Evolutionary conservation across 2,888 invertebrate species (phyloP), one percentile per base, ranked within the genome.

Genomic region (Malthinus flaveolus): DNA sequence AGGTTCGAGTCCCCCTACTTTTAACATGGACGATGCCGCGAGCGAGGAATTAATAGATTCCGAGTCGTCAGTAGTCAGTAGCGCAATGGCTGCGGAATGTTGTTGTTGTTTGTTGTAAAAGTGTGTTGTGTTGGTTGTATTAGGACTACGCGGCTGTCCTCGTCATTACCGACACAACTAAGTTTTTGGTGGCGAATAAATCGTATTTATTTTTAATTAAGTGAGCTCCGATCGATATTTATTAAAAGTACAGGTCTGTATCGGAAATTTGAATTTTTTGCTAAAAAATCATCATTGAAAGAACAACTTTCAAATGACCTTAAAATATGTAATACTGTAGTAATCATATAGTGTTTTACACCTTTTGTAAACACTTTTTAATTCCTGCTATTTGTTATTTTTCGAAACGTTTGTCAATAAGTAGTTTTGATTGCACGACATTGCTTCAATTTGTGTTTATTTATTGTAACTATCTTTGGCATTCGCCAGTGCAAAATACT

Each of bases 291-390:
- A 23, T 42, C 39, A 42, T 42, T 42, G 39, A 42, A 42, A 34
- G 35, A 34, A 39, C 59, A 54, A 59, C 59, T 59, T 59, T 59
- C 59, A 59, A 59, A 59, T 59, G 59, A 59, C 59, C 54, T 59
- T 59, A 54, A 39, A 31, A 36, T 15, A 53, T 45, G 50, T 51
- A 32, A 10, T 36, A 32, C 37, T 32, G 35, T 39, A 10, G 11
- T 48, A 33, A 39, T 54, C 44, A 36, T 11, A 15, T 31, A 15
- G 9, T 44, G 23, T 23, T 23, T 23, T 49, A 36, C 35, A 37
- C 49, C 49, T 49, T 48, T 37, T 49, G 49, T 49, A 36, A 36
- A 37, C 37, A 49, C 34, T 49, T 49, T 23, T 23, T 23, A 23
- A 23, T 23, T 23, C 23, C 23, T 23, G 23, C 23, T 23, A 23